phyloP scores from a whole-genome alignment of 64 coral and sea anemone species.

The Cladopsammia gracilis region DNA sequence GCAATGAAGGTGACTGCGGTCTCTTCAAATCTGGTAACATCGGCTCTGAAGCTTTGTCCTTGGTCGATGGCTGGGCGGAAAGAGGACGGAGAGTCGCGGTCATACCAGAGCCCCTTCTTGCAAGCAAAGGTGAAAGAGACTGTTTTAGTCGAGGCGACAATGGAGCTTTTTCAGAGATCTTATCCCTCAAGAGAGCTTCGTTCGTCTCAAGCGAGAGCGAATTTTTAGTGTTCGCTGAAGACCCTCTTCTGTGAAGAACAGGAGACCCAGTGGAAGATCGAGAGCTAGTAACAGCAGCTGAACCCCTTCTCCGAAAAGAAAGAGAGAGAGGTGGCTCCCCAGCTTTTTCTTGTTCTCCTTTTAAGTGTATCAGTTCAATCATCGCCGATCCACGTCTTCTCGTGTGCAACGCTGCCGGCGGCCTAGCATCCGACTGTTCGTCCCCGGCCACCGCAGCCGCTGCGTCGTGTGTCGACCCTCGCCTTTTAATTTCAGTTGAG shows the following conservation, averaged over 20 bases:
- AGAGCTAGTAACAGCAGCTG: background rate
- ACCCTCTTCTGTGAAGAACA: slow-evolving; percentile 4
- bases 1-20: background rate
- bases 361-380: background rate
- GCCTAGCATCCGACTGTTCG: too few relatives aligned
- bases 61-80: background rate
- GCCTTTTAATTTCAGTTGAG: slow-evolving; percentile 19
- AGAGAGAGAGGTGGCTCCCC: background rate
- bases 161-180: slow-evolving; percentile 24
- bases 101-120: background rate
- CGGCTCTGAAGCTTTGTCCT: background rate
- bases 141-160: slow-evolving; percentile 43
- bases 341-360: background rate
- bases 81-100: background rate
- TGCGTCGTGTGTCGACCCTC: background rate
- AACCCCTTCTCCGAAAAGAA: background rate
- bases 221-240: background rate
- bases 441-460: background rate
- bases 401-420: background rate
- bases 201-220: background rate
- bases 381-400: slow-evolving; percentile 10
- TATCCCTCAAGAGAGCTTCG: slow-evolving; percentile 12
- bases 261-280: background rate
- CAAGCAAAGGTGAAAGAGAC: slow-evolving; percentile 4
- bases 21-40: slow-evolving; percentile 30